Evolutionary conservation across 2,888 invertebrate genomes (phyloP).

Genomic region (Gasteruption jaculator): DNA sequence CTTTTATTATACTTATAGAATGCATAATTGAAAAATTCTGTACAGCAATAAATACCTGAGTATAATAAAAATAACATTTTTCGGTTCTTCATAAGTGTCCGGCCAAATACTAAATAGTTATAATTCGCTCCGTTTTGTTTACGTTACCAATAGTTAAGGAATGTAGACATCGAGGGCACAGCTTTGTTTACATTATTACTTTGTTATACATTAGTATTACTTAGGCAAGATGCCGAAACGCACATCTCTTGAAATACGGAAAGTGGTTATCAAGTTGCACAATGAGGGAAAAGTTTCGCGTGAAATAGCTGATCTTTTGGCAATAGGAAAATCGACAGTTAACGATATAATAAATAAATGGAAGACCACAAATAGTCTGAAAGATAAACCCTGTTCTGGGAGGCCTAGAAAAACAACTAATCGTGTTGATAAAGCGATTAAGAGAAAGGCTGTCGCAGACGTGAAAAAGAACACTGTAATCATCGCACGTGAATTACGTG

Average conservation of each 20-base stretch:
- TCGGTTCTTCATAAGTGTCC: too few species aligned
- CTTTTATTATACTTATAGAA: too few species aligned
- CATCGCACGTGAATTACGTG: slow-evolving; percentile 13
- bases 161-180: too few species aligned
- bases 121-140: too few species aligned
- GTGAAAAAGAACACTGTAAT: slow-evolving; percentile 2
- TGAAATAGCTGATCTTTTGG: slow-evolving; percentile 7
- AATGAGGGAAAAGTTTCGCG: slow-evolving; percentile 9
- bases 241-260: slow-evolving; percentile 3
- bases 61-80: too few species aligned
- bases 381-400: neutral
- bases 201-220: too few species aligned
- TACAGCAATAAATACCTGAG: too few species aligned
- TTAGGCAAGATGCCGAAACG: too few species aligned
- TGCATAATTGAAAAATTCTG: too few species aligned
- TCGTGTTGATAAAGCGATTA: slow-evolving; percentile 9
- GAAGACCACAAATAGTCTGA: neutral
- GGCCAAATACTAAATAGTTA: too few species aligned
- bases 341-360: slow-evolving; percentile 14
- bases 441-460: slow-evolving; percentile 1
- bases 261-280: slow-evolving; percentile 6
- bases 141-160: too few species aligned
- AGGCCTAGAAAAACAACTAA: slow-evolving; percentile 7
- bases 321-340: slow-evolving; percentile 13
- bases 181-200: too few species aligned